Conservation (phyloP, 2,888 invertebrate species). For the Cinara cedri region DNA sequence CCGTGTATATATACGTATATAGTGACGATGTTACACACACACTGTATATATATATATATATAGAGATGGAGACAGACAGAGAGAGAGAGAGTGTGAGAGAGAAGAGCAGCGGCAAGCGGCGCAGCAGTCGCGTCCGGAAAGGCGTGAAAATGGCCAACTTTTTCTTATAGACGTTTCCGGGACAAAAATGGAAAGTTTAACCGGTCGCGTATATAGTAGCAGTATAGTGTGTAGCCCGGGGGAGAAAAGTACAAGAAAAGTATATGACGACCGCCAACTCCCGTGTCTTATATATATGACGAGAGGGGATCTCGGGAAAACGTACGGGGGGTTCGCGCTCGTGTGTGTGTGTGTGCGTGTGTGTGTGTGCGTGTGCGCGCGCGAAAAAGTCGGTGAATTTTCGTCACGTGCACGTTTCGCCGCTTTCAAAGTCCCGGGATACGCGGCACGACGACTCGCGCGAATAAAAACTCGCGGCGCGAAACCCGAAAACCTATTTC, state of each 20-base stretch:
- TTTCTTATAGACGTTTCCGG: conserved; percentile 6
- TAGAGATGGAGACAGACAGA: too few relatives aligned
- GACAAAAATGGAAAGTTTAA: conserved; percentile 45
- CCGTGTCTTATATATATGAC: too few relatives aligned
- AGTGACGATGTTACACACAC: too few relatives aligned
- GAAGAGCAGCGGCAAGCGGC: too few relatives aligned
- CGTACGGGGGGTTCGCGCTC: too few relatives aligned
- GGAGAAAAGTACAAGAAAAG: conserved; percentile 34
- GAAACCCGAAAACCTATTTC: conserved; percentile 47
- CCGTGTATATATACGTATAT: neutral
- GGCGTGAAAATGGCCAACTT: conserved; percentile 49
- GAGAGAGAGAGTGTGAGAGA: too few relatives aligned
- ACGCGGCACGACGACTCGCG: conserved; percentile 35
- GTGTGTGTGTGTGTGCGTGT: neutral
- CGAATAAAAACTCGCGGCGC: conserved; percentile 35
- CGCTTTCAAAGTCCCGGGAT: conserved; percentile 36
- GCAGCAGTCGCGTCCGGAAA: conserved; percentile 3
- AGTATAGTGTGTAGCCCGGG: neutral
- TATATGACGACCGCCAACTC: conserved; percentile 21
- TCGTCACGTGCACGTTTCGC: conserved; percentile 44
- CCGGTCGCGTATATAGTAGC: neutral
- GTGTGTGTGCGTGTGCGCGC: conserved; percentile 1
- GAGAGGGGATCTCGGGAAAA: too few relatives aligned
- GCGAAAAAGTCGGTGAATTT: conserved; percentile 37
- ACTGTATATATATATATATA: neutral